Base-by-base conservation (phyloP, 23 tunicate species). In the Corella eumyota region DNA sequence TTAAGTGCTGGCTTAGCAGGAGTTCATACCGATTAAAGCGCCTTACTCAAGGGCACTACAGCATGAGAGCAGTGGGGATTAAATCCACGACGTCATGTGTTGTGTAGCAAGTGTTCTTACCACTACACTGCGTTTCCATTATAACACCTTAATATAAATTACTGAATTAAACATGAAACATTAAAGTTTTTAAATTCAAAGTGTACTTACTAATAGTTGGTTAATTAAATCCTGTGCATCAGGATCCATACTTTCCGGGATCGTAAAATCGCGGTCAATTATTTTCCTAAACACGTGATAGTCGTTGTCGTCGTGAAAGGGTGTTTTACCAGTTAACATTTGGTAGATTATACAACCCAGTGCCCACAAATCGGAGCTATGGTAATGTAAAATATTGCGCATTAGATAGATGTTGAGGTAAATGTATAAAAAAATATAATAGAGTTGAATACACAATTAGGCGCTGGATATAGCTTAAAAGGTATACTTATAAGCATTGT, bases 361-460 rank as follows among this genome's bases (percentile, higher is more conserved):
- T 25, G 83, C 67, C 83, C 83, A 76, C 17, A 76, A 61, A 58
- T 76, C 83, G 38, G 83, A 76, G 49, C 83, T 76, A 36, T 1
- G 19, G 28, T 25, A 49, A 58, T 58, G 37, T 6, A 28, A 31
- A 6, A 11, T 44, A n/a, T n/a, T n/a, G n/a, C n/a, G n/a, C n/a
- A n/a, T n/a, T 13, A n/a, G n/a, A n/a, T n/a, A n/a, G n/a, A n/a
- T n/a, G n/a, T n/a, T n/a, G n/a, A n/a, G n/a, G n/a, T n/a, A n/a
- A n/a, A n/a, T n/a, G n/a, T n/a, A n/a, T n/a, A n/a, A n/a, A n/a
- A n/a, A n/a, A n/a, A n/a, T n/a, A n/a, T n/a, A n/a, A n/a, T n/a
- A n/a, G n/a, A n/a, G n/a, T n/a, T n/a, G n/a, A n/a, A n/a, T n/a
- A n/a, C n/a, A n/a, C n/a, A n/a, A n/a, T n/a, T n/a, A n/a, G n/a